Conservation (phyloP, 2,888 invertebrate species). For the Amitus sp. region DNA sequence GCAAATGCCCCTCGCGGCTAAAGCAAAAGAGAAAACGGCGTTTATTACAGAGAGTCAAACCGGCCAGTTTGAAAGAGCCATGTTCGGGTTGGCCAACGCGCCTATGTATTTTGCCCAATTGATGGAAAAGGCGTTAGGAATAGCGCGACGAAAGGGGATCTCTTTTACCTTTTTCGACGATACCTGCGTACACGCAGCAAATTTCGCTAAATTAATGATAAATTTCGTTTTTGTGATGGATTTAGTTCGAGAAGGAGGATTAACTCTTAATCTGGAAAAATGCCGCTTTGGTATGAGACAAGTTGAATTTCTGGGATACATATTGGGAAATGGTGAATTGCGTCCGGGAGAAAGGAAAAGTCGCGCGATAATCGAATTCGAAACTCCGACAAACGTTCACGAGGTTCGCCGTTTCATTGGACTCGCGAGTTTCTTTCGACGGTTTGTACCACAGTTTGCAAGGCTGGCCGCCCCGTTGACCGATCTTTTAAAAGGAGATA, state of each 20-base stretch:
- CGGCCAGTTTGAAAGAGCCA: constrained; percentile 21
- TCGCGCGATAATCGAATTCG: too few species aligned
- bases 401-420: too few species aligned
- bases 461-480: too few species aligned
- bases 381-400: too few species aligned
- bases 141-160: constrained; percentile 8
- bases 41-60: constrained; percentile 25
- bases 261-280: too few species aligned
- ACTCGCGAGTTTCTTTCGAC: too few species aligned
- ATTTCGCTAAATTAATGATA: background rate
- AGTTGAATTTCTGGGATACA: too few species aligned
- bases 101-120: constrained; percentile 25
- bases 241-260: background rate
- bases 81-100: constrained; percentile 23
- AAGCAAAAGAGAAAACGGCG: constrained; percentile 18
- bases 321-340: too few species aligned
- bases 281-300: too few species aligned
- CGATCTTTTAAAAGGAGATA: too few species aligned
- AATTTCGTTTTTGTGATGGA: constrained; percentile 5
- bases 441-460: too few species aligned
- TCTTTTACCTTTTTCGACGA: constrained; percentile 21
- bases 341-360: too few species aligned
- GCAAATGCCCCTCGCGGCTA: constrained; percentile 17
- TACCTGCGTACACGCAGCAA: constrained; percentile 11
- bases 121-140: constrained; percentile 12